These are phyloP conservation scores for Recurvirostra avosetta DNA, from an alignment of 2,113 vertebrate species.

Conservation along the genomic window DNA sequence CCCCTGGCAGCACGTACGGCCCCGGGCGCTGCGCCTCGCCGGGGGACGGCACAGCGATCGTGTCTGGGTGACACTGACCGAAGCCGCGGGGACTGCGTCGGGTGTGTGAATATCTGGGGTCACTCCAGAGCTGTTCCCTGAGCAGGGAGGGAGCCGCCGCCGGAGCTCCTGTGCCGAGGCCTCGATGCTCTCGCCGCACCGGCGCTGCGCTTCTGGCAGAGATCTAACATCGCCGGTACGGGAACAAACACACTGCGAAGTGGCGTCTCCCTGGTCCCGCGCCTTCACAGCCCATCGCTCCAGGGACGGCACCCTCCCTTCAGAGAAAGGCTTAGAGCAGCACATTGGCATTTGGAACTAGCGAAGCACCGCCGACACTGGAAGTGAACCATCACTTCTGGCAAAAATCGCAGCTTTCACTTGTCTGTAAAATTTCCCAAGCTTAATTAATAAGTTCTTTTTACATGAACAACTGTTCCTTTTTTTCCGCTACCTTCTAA, in stretches of 20 bases:
- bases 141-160: accelerated
- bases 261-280: accelerated
- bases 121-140: accelerated
- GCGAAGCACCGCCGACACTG: accelerated
- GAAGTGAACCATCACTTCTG: accelerated
- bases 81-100: accelerated
- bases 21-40: too few species aligned
- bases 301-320: accelerated
- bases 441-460: neutral
- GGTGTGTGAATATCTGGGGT: accelerated
- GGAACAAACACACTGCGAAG: accelerated
- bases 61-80: accelerated
- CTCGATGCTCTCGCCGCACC: accelerated
- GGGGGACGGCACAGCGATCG: accelerated
- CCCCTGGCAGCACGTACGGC: accelerated
- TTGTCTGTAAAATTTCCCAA: accelerated
- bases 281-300: accelerated
- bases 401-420: neutral
- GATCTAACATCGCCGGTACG: accelerated
- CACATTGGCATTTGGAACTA: accelerated
- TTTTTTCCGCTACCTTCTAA: neutral
- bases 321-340: neutral
- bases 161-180: accelerated
- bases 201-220: accelerated
- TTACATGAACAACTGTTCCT: neutral